These are phyloP conservation scores for Pterois miles DNA, from an alignment of 2,797 vertebrate species.

Conservation along the genomic window DNA sequence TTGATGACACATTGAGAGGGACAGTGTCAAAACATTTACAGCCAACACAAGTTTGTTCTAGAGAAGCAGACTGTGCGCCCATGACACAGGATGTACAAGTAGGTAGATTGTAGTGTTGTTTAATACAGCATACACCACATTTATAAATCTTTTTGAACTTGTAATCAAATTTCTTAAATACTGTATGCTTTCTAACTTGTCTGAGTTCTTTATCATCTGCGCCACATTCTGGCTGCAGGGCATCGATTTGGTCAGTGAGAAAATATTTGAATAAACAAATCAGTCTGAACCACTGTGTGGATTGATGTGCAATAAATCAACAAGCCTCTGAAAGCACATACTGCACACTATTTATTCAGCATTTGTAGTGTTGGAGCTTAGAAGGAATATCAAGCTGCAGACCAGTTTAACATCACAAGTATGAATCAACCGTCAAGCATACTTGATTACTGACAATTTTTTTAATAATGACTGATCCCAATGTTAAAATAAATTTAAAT, in stretches of 20 bases:
- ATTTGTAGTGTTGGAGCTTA: neutral
- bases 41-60: constrained; percentile 26
- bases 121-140: constrained; percentile 18
- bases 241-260: constrained; percentile 15
- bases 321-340: constrained; percentile 17
- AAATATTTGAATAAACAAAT: constrained; percentile 2
- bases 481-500: neutral
- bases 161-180: neutral
- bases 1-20: constrained; percentile 1
- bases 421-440: constrained; percentile 2
- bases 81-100: constrained; percentile 19
- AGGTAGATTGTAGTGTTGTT: constrained; percentile 21
- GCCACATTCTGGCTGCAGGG: constrained; percentile 16
- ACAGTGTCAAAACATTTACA: constrained; percentile 40
- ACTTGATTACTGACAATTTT: neutral
- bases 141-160: neutral
- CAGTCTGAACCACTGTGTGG: constrained; percentile 7
- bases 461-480: neutral
- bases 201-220: neutral
- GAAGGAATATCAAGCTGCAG: constrained; percentile 25
- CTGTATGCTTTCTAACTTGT: neutral
- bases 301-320: constrained; percentile 24
- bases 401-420: constrained; percentile 12
- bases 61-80: constrained; percentile 21
- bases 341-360: constrained; percentile 21